phyloP scores from a whole-genome alignment of 2,113 vertebrate species.

The Corythornis madagascariensis region DNA sequence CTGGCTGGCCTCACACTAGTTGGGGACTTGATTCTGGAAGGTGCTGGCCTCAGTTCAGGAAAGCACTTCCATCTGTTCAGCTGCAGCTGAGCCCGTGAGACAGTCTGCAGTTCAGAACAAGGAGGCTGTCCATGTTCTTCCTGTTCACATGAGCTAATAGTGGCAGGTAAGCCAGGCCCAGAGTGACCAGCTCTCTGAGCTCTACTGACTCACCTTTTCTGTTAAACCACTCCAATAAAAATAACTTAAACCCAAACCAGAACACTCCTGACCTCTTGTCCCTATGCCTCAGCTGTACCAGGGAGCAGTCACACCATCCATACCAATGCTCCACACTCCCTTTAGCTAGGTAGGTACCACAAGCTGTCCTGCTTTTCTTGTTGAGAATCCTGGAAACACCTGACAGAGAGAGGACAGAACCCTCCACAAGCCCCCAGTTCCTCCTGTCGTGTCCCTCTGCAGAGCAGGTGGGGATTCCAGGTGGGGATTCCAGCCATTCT shows the following conservation, averaged over 20 bases:
- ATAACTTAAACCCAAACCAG: neutral
- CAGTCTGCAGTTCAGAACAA: neutral
- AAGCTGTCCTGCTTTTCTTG: neutral
- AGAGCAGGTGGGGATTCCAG: neutral
- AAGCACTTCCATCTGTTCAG: conserved; percentile 7
- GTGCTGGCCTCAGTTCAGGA: neutral
- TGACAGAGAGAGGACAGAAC: neutral
- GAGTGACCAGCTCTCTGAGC: conserved; percentile 46
- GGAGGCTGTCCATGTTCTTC: neutral
- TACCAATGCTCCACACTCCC: neutral
- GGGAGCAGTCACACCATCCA: neutral
- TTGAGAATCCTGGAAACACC: neutral
- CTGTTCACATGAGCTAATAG: neutral
- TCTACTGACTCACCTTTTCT: neutral
- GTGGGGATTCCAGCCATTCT: neutral
- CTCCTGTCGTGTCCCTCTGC: neutral
- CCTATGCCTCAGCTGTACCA: neutral
- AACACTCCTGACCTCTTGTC: neutral
- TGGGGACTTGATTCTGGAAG: neutral
- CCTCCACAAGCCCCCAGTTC: neutral
- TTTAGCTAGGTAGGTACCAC: neutral
- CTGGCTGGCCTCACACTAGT: neutral
- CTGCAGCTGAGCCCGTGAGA: neutral
- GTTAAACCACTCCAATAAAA: conserved; percentile 16
- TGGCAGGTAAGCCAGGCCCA: conserved; percentile 5